A percentile compares a stretch with the other conserved stretches of the same genome.
Conservation (phyloP, 2,888 invertebrate species). For the Parasteatoda lunata region DNA sequence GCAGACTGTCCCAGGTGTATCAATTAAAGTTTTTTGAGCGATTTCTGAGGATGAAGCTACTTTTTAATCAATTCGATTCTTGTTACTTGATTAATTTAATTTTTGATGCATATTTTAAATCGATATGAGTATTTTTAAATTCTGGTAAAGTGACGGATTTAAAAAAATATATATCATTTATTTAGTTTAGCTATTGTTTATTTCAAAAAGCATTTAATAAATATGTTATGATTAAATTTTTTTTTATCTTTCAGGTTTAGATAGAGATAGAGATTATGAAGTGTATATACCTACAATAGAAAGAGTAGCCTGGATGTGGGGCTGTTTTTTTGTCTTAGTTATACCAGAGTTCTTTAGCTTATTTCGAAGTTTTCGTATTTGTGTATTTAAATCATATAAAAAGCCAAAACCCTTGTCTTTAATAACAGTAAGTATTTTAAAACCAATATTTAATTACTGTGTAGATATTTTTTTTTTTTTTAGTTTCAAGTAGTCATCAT, state of each 20-base stretch:
- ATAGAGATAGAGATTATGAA: conserved; percentile 66
- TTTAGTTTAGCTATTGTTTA: not conserved
- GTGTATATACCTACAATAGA: conserved; percentile 71
- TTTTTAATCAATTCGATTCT: no score
- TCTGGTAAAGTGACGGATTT: no score
- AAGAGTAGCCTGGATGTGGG: conserved; percentile 73
- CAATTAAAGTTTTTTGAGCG: no score
- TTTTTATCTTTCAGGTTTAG: conserved; percentile 41
- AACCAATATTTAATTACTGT: not conserved
- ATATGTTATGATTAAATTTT: not conserved
- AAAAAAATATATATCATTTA: no score
- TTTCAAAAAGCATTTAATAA: not conserved
- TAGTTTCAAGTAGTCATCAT: not conserved
- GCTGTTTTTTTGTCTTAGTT: conserved; percentile 71
- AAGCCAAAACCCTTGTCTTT: conserved; percentile 67
- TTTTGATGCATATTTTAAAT: no score
- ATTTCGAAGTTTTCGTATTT: conserved; percentile 71
- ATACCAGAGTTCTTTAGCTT: conserved; percentile 72
- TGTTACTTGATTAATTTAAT: no score
- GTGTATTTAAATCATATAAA: conserved; percentile 72
- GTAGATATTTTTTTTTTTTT: not conserved
- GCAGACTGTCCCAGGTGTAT: no score
- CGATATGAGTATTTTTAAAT: no score
- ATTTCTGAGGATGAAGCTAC: no score
- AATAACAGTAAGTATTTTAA: conserved; percentile 58